Conservation (phyloP, 1,140 invertebrate species). For the Leucophenga varia region DNA sequence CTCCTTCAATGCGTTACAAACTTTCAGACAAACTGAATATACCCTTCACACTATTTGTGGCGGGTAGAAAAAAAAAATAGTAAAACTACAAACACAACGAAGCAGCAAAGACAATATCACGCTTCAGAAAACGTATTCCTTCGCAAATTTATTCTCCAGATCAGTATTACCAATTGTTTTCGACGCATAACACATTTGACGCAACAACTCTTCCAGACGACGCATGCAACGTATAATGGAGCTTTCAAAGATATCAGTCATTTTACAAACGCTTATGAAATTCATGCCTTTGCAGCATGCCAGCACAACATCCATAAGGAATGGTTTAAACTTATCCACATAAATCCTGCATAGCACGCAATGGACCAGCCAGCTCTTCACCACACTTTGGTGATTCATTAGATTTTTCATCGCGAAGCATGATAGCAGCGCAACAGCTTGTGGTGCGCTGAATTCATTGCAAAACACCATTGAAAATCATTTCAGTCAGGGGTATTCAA, state of each 20-base stretch:
- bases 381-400: slow-evolving; percentile 85
- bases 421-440: slow-evolving; percentile 86
- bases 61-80: too few species aligned
- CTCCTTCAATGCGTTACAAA: too few species aligned
- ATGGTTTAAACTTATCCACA: slow-evolving; percentile 91
- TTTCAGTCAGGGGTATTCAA: slow-evolving; percentile 97
- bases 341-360: slow-evolving; percentile 89
- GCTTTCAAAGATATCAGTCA: slow-evolving; percentile 99
- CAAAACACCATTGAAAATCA: slow-evolving; percentile 98
- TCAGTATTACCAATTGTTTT: slow-evolving; percentile 97
- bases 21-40: too few species aligned
- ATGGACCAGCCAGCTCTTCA: slow-evolving; percentile 90
- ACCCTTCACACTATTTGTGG: too few species aligned
- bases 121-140: slow-evolving; percentile 88
- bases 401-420: slow-evolving; percentile 92
- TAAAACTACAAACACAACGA: slow-evolving; percentile 87
- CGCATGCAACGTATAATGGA: slow-evolving; percentile 98
- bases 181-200: slow-evolving; percentile 94
- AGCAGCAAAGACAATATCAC: slow-evolving; percentile 98
- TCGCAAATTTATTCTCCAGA: slow-evolving; percentile 96
- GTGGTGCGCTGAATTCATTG: slow-evolving; percentile 78
- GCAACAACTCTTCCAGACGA: slow-evolving; percentile 90
- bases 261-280: slow-evolving; percentile 93
- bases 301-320: slow-evolving; percentile 96
- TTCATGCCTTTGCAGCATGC: slow-evolving; percentile 92